Evolutionary conservation across 2,797 vertebrate genomes (phyloP).

Genomic region (Onychomys leucogaster): DNA sequence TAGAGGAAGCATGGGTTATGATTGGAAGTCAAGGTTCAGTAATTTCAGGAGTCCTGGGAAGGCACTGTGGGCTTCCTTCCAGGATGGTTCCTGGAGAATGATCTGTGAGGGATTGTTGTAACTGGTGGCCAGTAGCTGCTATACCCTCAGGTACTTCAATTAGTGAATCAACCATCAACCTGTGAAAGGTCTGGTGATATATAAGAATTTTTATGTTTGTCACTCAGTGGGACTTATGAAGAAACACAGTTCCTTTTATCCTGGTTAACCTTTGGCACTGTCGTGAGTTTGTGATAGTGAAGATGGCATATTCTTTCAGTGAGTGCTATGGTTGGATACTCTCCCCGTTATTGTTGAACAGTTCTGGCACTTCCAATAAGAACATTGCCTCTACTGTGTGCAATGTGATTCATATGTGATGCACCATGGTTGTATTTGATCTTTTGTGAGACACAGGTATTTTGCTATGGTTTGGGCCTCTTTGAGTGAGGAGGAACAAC

Average conservation of each 20-base stretch:
- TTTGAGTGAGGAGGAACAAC: neutral
- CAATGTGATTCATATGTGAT: neutral
- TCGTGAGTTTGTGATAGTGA: neutral
- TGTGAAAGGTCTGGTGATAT: neutral
- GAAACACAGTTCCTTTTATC: neutral
- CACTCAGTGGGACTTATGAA: neutral
- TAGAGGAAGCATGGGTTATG: neutral
- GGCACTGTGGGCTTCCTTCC: neutral
- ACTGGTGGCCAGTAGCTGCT: neutral
- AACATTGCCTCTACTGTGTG: neutral
- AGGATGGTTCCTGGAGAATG: neutral
- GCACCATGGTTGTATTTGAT: neutral
- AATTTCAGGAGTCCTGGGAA: neutral
- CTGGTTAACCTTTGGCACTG: neutral
- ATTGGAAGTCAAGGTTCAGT: neutral
- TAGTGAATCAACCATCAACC: neutral
- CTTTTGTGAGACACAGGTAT: neutral
- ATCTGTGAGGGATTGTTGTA: neutral
- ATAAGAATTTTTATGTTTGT: neutral
- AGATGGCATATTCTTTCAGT: neutral
- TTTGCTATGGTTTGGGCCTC: neutral
- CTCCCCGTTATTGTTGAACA: neutral
- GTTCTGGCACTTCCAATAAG: neutral
- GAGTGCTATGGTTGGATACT: neutral
- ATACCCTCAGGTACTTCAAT: neutral